Conservation (phyloP, 2,113 vertebrate species). For the Mesembrinibis cayennensis region DNA sequence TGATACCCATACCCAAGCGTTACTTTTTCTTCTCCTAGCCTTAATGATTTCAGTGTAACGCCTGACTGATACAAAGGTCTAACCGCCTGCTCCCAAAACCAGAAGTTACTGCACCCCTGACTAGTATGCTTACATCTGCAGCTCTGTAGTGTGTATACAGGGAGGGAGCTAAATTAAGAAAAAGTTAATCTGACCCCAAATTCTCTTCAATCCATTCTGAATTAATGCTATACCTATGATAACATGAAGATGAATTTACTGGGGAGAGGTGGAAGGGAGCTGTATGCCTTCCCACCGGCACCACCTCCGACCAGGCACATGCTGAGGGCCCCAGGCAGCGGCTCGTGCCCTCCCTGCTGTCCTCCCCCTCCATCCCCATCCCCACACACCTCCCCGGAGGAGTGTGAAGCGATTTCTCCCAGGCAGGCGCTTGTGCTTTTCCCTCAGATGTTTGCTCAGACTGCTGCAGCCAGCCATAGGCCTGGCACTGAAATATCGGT, state of each 20-base stretch:
- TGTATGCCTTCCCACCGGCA: background rate
- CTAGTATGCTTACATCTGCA: background rate
- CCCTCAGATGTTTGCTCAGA: conserved; percentile 2
- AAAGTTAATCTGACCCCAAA: background rate
- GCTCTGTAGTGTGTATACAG: background rate
- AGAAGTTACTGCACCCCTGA: background rate
- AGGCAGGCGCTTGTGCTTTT: background rate
- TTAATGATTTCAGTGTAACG: background rate
- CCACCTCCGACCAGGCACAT: background rate
- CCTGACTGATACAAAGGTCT: background rate
- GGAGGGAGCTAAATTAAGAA: background rate
- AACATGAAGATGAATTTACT: background rate
- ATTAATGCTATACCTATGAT: background rate
- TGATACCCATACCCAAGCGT: background rate
- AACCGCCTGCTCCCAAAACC: background rate
- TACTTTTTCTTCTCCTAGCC: background rate
- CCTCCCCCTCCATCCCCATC: background rate
- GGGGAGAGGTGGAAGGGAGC: background rate
- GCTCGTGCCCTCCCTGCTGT: background rate
- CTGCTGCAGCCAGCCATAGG: background rate
- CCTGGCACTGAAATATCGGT: background rate
- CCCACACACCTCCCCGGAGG: background rate
- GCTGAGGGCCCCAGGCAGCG: background rate
- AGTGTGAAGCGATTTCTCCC: conserved; percentile 28
- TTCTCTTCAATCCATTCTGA: background rate